A percentile compares a stretch with the other conserved stretches of the same genome.
Conservation (phyloP, 2,797 vertebrate species). For the Paguma larvata region DNA sequence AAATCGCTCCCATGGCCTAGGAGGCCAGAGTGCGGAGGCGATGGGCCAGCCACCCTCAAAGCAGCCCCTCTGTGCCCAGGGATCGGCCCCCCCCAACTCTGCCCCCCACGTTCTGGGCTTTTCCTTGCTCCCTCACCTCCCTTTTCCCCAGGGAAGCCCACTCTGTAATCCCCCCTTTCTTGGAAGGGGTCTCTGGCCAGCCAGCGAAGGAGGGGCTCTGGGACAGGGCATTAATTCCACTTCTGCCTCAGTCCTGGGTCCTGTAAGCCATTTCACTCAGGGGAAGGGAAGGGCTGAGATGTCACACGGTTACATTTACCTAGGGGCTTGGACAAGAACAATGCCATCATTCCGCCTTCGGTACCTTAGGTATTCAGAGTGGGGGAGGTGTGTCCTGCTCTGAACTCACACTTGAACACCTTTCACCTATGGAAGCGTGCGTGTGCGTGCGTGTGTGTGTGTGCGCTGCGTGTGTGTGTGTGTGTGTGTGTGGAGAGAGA, state of each 20-base stretch:
- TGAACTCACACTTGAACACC: not conserved
- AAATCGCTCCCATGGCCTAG: not conserved
- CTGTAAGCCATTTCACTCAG: fast-evolving
- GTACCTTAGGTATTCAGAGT: not conserved
- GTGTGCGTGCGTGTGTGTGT: not conserved
- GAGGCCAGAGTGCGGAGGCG: not conserved
- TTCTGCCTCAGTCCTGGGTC: not conserved
- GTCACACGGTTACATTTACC: not conserved
- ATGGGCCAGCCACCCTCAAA: no score
- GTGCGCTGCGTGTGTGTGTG: not conserved
- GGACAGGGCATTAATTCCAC: not conserved
- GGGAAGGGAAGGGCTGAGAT: not conserved
- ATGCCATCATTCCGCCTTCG: no score
- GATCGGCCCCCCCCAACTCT: not conserved
- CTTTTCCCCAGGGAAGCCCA: not conserved
- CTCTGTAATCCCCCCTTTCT: not conserved
- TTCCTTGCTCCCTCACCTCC: not conserved
- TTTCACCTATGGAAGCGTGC: not conserved
- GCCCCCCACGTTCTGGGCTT: not conserved
- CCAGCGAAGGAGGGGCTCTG: not conserved
- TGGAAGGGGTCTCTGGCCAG: not conserved
- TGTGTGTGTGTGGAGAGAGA: not conserved
- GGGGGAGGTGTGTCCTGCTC: not conserved
- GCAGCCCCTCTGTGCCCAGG: not conserved
- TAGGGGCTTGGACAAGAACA: not conserved